phyloP scores from a whole-genome alignment of 2,888 invertebrate genomes.

The Rhynchonema sp. region DNA sequence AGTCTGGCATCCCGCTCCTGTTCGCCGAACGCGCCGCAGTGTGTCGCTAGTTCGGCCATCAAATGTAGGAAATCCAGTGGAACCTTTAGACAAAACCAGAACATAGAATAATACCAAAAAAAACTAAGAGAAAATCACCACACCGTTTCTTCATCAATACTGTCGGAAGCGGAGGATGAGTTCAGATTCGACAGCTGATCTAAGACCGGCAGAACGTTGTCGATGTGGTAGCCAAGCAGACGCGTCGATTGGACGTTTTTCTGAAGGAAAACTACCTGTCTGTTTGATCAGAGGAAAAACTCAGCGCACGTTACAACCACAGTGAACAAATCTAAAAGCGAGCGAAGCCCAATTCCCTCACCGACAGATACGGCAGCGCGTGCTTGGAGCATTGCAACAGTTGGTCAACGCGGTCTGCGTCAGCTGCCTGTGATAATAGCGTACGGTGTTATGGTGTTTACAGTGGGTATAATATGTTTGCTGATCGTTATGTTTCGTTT shows the following conservation, averaged over 20 bases:
- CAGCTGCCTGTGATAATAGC: slow-evolving; percentile 28
- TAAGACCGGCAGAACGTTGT: slow-evolving; percentile 54
- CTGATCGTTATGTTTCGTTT: no score
- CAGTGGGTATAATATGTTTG: no score
- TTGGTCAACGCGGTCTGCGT: slow-evolving; percentile 42
- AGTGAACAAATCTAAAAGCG: background rate
- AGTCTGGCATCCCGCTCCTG: slow-evolving; percentile 30
- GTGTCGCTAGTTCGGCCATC: slow-evolving; percentile 61
- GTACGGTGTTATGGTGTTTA: no score
- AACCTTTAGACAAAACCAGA: no score
- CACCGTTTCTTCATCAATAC: slow-evolving; percentile 39
- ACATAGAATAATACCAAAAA: no score
- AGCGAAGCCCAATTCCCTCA: slow-evolving; percentile 42
- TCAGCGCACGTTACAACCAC: no score
- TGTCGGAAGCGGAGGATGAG: slow-evolving; percentile 29
- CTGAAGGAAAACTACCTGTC: no score
- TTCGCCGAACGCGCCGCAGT: slow-evolving; percentile 52
- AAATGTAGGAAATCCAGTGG: slow-evolving; percentile 62
- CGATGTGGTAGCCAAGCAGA: slow-evolving; percentile 63
- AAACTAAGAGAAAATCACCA: no score
- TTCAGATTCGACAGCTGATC: slow-evolving; percentile 11
- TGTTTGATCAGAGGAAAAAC: no score
- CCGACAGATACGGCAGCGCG: slow-evolving; percentile 67
- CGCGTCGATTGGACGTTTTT: slow-evolving; percentile 60
- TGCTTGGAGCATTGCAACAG: slow-evolving; percentile 66